These are phyloP conservation scores for Carollia perspicillata DNA, from an alignment of 2,113 vertebrate genomes.

Conservation along the genomic window DNA sequence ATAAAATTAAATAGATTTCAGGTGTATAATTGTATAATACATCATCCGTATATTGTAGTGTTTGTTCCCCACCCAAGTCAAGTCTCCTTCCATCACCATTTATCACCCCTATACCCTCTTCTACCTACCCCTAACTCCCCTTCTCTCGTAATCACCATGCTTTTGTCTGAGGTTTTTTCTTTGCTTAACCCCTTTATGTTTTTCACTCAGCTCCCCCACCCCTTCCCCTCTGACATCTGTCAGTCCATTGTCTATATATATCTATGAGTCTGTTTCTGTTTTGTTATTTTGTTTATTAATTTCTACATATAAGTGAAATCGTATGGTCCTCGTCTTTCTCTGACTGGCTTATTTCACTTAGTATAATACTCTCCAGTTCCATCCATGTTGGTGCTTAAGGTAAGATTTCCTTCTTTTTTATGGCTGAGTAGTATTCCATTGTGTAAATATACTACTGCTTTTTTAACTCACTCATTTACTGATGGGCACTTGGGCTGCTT, in stretches of 20 bases:
- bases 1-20: neutral
- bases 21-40: neutral
- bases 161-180: neutral
- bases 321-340: neutral
- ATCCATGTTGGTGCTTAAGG: neutral
- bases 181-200: neutral
- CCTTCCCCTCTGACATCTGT: neutral
- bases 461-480: neutral
- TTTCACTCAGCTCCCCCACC: neutral
- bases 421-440: neutral
- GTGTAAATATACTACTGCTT: neutral
- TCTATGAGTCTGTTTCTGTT: neutral
- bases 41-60: neutral
- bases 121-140: neutral
- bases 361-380: neutral
- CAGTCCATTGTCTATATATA: neutral
- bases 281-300: neutral
- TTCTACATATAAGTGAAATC: neutral
- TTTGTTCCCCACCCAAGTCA: neutral
- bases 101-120: neutral
- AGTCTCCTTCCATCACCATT: neutral
- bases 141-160: neutral
- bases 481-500: neutral
- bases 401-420: neutral
- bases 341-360: neutral